Evolutionary conservation across 2,888 invertebrate species (phyloP).

Genomic region (Phaonia tiefii): DNA sequence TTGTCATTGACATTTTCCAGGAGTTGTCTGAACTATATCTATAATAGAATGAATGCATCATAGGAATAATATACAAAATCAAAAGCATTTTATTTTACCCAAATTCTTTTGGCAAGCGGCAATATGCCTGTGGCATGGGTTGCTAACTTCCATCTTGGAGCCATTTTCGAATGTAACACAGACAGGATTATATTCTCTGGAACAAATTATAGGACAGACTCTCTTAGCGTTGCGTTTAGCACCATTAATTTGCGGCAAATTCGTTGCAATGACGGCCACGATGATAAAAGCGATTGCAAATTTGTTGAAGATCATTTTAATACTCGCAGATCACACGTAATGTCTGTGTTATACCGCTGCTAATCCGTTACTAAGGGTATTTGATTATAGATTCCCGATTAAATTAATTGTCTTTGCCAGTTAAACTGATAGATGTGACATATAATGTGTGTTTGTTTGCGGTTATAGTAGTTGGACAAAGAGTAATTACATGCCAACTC

Average conservation of each 20-base stretch:
- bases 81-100: not conserved
- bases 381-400: no score
- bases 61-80: not conserved
- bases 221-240: not conserved
- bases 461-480: no score
- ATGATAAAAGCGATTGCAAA: not conserved
- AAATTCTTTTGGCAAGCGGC: conserved; percentile 2
- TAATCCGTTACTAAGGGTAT: no score
- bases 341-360: no score
- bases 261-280: not conserved
- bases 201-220: not conserved
- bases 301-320: conserved; percentile 4
- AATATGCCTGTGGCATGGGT: not conserved
- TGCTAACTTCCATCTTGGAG: not conserved
- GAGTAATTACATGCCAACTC: no score
- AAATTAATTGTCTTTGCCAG: no score
- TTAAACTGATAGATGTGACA: no score
- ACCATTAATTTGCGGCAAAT: not conserved
- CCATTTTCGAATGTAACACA: conserved; percentile 15
- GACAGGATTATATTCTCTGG: not conserved
- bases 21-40: not conserved
- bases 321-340: no score
- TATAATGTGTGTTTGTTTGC: no score
- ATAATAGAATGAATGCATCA: not conserved
- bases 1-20: conserved; percentile 3